Evolutionary conservation across 2,888 invertebrate species (phyloP).

Genomic region (Euclidia mi): DNA sequence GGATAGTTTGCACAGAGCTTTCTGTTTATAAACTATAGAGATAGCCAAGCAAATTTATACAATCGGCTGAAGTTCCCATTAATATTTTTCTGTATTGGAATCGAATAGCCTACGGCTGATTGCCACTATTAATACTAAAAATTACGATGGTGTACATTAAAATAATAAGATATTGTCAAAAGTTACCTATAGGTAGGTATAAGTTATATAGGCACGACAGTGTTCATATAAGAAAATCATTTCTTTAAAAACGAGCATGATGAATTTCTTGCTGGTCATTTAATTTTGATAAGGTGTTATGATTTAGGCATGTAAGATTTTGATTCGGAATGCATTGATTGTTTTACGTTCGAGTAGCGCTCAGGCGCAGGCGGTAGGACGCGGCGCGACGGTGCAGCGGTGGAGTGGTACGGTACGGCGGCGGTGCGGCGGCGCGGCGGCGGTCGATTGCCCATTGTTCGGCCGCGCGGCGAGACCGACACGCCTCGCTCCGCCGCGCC

Average conservation of each 20-base stretch:
- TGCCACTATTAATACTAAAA: too few species aligned
- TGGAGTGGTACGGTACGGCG: slow-evolving; percentile 82
- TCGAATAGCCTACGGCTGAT: too few species aligned
- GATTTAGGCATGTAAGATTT: slow-evolving; percentile 39
- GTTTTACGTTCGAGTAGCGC: slow-evolving; percentile 53
- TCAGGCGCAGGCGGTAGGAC: slow-evolving; percentile 50
- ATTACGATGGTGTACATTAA: too few species aligned
- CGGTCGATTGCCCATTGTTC: slow-evolving; percentile 86
- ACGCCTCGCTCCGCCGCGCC: slow-evolving; percentile 83
- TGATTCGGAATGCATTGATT: slow-evolving; percentile 46
- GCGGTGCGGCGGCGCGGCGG: slow-evolving; percentile 67
- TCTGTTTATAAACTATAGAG: too few species aligned
- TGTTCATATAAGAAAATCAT: too few species aligned
- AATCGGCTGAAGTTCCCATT: too few species aligned
- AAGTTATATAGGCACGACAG: too few species aligned
- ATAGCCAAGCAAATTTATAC: too few species aligned
- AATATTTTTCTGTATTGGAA: too few species aligned
- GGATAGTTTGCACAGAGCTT: too few species aligned
- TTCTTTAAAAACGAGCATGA: slow-evolving; percentile 10
- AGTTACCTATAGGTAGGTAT: too few species aligned
- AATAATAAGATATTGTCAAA: too few species aligned
- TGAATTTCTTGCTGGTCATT: slow-evolving; percentile 20
- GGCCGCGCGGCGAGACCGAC: slow-evolving; percentile 80
- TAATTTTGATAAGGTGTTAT: slow-evolving; percentile 39
- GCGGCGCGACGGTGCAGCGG: slow-evolving; percentile 65